Evolutionary conservation across 2,888 invertebrate species (phyloP), one percentile per base, ranked within the genome.

Genomic region (Apeira syringaria): DNA sequence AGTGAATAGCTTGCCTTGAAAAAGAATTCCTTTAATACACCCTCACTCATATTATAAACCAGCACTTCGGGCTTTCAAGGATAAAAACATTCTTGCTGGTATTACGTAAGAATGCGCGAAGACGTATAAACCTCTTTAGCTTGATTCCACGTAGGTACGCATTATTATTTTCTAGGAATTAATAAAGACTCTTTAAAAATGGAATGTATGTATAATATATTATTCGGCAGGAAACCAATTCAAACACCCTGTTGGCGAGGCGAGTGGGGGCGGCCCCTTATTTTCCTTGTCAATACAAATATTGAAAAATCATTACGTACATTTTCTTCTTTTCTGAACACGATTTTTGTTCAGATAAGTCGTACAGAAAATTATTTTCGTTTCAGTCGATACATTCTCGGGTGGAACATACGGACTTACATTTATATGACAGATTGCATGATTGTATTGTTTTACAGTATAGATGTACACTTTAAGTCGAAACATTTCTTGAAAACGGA

Each of bases 221-320:
- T 50, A 44, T 38, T 39, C 41, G 29, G 42, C 47, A 54, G 45
- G 46, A 55, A 55, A 57, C 57, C 62, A 62, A 59, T 61, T 47
- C 54, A 50, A 54, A 54, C 55, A 53, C 31, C 63, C 59, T 53
- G 46, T 47, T 57, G 58, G 45, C 54, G 56, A 59, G 57, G 55
- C 56, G 51, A 44, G 50, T 42, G 53, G 52, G 53, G 59, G 53
- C 63, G 47, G 57, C 55, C 66, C 63, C 56, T 65, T 73, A 76
- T 74, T 73, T 73, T 70, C 62, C 65, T 59, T 65, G 69, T 70
- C 71, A 75, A 77, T 71, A 76, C 68, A 74, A 77, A 75, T 73
- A 75, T 72, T 74, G 71, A 73, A 74, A 79, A 76, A 73, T 75
- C 69, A 74, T 80, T 77, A 75, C 65, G 64, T 61, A 56, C 64